Evolutionary conservation across 2,113 vertebrate species (phyloP), one percentile per base, ranked within the genome.

Genomic region (Planiliza haematocheilus): DNA sequence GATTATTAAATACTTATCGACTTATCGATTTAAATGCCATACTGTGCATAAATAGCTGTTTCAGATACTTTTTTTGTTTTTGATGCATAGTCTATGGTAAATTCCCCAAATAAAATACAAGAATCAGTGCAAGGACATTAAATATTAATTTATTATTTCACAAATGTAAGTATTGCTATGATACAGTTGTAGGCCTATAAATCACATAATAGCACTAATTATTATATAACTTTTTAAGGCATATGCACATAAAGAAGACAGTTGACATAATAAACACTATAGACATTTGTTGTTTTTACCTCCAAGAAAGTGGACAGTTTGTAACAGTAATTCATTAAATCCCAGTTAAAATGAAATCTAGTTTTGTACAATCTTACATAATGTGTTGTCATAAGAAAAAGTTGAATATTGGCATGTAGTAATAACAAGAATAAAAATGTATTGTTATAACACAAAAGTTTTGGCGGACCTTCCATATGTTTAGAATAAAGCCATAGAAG

Each of bases 101-200:
- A 30, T 30, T 30, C 2, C 24, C 24, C 42, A 49, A 58, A 51
- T 2, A 18, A 0, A 36, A 12, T 1, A 24, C 36, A 66, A 36
- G 17, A 1, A 45, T 8, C 14, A 46, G 20, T 34, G 7, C 30
- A 61, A 43, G 24, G 11, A 59, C 55, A 73, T 68, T 65, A 73
- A 70, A 78, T 85, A 78, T 76, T 39, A 30, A 68, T 88, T 88
- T 85, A 89, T 88, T 85, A 89, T 82, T 86, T 73, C 34, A 70
- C 46, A 70, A 1, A 76, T 56, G 60, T 37, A 75, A 59, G 10
- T 80, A 68, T 80, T 79, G 59, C 70, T 76, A 70, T 77, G 45
- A 49, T 68, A 82, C 84, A 89, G 41, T 68, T 45, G 18, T 14
- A 72, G 52, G 18, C 68, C 49, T 65, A 37, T 18, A 42, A 65